phyloP scores from a whole-genome alignment of 1,140 invertebrate species.

The Potamilus streckersoni region DNA sequence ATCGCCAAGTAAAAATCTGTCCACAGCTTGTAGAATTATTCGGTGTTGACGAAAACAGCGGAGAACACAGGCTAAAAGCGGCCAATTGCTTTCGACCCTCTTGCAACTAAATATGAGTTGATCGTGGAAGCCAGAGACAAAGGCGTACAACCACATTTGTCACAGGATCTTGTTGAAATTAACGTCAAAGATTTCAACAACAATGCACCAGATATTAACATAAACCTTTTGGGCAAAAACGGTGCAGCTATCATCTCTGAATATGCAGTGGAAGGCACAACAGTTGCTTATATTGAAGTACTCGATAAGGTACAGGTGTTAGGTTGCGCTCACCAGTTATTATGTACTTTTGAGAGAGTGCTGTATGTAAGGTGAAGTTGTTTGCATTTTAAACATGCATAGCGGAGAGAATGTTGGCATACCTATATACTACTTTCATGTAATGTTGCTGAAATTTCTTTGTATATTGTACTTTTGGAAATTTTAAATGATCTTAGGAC shows the following conservation, averaged over 20 bases:
- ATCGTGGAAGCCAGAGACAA: constrained; percentile 68
- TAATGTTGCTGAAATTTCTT: no score
- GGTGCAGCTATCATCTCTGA: constrained; percentile 43
- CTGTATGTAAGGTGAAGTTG: no score
- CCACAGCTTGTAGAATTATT: constrained; percentile 77
- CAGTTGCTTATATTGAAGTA: constrained; percentile 50
- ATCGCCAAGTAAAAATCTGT: constrained; percentile 35
- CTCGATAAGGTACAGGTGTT: constrained; percentile 47
- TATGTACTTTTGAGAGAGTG: no score
- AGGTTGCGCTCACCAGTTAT: no score
- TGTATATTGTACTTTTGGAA: no score
- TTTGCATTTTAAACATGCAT: no score
- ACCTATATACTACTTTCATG: no score
- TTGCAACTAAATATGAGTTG: constrained; percentile 63
- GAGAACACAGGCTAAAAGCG: constrained; percentile 80
- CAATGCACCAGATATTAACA: constrained; percentile 87
- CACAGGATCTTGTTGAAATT: constrained; percentile 75
- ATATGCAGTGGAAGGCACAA: constrained; percentile 43
- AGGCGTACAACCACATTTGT: constrained; percentile 64
- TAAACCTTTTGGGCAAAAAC: constrained; percentile 40
- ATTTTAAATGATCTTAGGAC: no score
- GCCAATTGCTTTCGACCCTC: constrained; percentile 41
- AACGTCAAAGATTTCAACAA: constrained; percentile 90
- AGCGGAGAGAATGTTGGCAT: no score
- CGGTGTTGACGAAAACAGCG: constrained; percentile 84